phyloP scores from a whole-genome alignment of 2,113 vertebrate species.

The Anseranas semipalmata region DNA sequence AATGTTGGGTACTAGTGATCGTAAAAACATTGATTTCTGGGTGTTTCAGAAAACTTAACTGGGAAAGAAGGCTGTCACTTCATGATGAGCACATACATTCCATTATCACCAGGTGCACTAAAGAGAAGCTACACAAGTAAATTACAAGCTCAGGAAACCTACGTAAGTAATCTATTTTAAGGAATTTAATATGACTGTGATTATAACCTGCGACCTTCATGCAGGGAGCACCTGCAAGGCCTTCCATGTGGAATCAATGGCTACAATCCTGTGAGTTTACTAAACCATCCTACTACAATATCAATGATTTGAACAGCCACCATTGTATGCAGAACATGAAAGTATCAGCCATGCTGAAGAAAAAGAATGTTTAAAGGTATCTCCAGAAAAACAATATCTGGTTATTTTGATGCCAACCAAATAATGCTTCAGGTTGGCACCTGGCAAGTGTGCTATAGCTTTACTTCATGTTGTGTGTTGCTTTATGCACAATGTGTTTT shows the following conservation, averaged over 20 bases:
- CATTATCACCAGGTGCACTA: neutral
- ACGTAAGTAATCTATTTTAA: neutral
- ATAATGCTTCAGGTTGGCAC: neutral
- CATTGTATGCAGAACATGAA: neutral
- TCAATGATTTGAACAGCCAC: neutral
- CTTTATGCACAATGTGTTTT: neutral
- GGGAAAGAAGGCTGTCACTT: neutral
- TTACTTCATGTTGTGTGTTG: neutral
- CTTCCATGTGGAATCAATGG: neutral
- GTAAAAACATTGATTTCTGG: neutral
- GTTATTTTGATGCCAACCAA: neutral
- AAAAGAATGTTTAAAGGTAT: neutral
- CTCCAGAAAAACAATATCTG: neutral
- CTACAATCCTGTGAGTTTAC: neutral
- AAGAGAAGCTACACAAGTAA: neutral
- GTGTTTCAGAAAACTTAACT: neutral
- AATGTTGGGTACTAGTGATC: neutral
- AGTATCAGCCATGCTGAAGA: neutral
- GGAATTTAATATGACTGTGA: neutral
- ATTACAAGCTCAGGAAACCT: neutral
- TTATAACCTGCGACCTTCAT: neutral
- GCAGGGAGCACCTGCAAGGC: neutral
- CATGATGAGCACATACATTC: neutral
- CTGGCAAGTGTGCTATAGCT: neutral
- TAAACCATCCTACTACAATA: neutral